Evolutionary conservation across 2,888 invertebrate genomes (phyloP).

Genomic region (Meghimatium bilineatum): DNA sequence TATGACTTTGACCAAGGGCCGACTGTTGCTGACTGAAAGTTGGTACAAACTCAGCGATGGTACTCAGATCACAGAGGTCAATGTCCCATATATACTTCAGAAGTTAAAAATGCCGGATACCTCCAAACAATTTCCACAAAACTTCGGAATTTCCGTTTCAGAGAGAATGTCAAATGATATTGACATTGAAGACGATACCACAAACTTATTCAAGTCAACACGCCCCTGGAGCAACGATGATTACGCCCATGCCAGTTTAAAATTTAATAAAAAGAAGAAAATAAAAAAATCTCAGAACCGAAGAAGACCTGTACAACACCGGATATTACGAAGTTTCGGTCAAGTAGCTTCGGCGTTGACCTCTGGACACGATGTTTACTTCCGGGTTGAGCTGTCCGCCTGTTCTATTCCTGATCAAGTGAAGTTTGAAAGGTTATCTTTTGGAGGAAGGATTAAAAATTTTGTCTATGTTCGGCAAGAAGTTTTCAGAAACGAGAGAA

Average conservation of each 20-base stretch:
- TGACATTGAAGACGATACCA: background rate
- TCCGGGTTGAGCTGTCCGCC: constrained; percentile 50
- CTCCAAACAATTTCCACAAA: background rate
- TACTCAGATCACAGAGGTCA: constrained; percentile 51
- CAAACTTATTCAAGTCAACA: background rate
- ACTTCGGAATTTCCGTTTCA: background rate
- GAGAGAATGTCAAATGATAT: constrained; percentile 2
- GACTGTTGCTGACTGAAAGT: constrained; percentile 53
- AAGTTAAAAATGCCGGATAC: background rate
- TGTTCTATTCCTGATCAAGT: constrained; percentile 49
- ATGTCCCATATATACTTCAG: constrained; percentile 54
- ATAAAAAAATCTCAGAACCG: background rate
- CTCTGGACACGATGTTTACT: constrained; percentile 52
- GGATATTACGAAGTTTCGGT: constrained; percentile 13
- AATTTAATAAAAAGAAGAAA: too few relatives aligned
- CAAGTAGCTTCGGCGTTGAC: constrained; percentile 49
- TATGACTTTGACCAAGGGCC: constrained; percentile 52
- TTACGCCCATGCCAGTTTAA: too few relatives aligned
- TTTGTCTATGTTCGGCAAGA: constrained; percentile 34
- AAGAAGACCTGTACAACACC: background rate
- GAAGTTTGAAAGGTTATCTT: constrained; percentile 49
- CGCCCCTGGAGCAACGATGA: background rate
- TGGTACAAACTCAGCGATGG: constrained; percentile 56
- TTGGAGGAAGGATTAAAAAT: constrained; percentile 48
- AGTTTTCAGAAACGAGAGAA: constrained; percentile 8